Evolutionary conservation across 1,140 invertebrate genomes (phyloP).

Genomic region (Drosophila navojoa): DNA sequence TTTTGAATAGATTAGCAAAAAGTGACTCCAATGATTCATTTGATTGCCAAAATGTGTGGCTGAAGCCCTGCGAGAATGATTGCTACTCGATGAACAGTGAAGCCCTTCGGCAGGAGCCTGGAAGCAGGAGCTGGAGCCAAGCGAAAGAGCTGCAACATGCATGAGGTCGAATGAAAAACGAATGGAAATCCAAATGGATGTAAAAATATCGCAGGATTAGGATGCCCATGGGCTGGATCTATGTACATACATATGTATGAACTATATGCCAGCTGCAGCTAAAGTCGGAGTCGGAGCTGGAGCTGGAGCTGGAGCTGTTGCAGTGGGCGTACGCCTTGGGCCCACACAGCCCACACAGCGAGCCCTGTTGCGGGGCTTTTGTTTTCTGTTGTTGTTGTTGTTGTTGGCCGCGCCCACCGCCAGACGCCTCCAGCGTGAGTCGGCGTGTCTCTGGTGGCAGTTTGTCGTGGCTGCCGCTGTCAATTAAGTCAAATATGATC

Average conservation of each 20-base stretch:
- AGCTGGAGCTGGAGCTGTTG: neutral
- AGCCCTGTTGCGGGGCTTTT: slow-evolving; percentile 9
- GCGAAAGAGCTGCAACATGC: too few relatives aligned
- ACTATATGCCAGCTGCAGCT: neutral
- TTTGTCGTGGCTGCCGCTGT: slow-evolving; percentile 79
- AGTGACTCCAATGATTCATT: too few relatives aligned
- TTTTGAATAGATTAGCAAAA: too few relatives aligned
- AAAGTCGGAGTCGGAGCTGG: neutral
- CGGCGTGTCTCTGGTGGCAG: slow-evolving; percentile 60
- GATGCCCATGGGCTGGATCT: neutral
- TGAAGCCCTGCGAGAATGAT: too few relatives aligned
- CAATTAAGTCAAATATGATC: slow-evolving; percentile 82
- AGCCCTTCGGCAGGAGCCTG: too few relatives aligned
- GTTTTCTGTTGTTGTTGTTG: neutral
- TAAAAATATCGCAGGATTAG: slow-evolving; percentile 7
- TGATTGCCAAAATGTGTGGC: too few relatives aligned
- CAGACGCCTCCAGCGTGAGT: slow-evolving; percentile 25
- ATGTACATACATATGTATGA: too few relatives aligned
- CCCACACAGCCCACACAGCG: slow-evolving; percentile 14
- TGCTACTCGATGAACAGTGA: too few relatives aligned
- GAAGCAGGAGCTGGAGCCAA: too few relatives aligned
- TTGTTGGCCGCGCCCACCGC: slow-evolving; percentile 17
- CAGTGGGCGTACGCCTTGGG: slow-evolving; percentile 7
- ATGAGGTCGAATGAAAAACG: too few relatives aligned
- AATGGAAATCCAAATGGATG: too few relatives aligned